Conservation (phyloP, 2,113 vertebrate genomes). For the Nyctereutes procyonoides region DNA sequence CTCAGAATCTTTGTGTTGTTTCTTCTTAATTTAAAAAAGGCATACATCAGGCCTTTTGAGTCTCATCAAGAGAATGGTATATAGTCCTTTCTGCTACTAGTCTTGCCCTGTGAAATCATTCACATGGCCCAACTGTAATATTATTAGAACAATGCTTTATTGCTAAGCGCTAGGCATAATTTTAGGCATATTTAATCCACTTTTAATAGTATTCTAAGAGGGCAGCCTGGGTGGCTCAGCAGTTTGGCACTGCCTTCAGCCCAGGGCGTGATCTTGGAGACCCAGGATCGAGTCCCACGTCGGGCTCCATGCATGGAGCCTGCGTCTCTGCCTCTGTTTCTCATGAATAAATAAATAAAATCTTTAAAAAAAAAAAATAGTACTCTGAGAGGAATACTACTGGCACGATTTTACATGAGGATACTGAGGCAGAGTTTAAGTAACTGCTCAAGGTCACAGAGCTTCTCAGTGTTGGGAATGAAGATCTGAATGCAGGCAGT, state of each 20-base stretch:
- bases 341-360: no score
- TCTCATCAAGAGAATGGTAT: neutral
- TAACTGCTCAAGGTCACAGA: neutral
- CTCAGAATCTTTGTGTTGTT: neutral
- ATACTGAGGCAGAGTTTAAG: neutral
- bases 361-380: neutral
- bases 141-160: neutral
- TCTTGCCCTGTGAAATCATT: constrained; percentile 37
- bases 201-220: neutral
- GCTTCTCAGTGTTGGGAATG: neutral
- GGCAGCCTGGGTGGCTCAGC: no score
- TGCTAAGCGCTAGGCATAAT: neutral
- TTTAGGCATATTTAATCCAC: neutral
- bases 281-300: no score
- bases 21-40: neutral
- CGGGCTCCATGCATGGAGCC: no score
- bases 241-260: no score
- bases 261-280: no score
- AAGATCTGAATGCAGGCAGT: neutral
- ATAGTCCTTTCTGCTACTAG: neutral
- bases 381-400: neutral
- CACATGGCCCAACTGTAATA: neutral
- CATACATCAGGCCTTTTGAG: neutral
- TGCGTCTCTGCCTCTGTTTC: no score
- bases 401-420: neutral